Evolutionary conservation across 35 echinoderm and acorn worm genomes (phyloP).

Genomic region (Heliocidaris erythrogramma): DNA sequence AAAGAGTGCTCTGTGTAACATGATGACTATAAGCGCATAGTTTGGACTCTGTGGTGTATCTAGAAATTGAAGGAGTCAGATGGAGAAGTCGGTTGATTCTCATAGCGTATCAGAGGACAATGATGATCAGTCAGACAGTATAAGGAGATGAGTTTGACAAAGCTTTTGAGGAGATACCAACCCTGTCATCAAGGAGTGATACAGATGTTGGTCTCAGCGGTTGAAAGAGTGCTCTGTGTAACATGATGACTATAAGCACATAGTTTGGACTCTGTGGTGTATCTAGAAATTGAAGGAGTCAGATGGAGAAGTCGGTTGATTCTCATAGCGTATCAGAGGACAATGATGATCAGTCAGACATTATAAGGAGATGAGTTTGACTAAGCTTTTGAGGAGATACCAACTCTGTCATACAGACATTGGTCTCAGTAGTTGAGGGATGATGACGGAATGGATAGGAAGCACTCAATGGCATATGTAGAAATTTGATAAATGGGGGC

Average conservation of each 20-base stretch:
- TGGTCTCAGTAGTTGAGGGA: background rate
- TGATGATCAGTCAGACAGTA: background rate
- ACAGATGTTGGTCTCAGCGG: background rate
- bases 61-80: too few relatives aligned
- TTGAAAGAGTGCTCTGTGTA: background rate
- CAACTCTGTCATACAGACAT: background rate
- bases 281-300: too few relatives aligned
- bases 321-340: background rate
- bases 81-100: background rate
- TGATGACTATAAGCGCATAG: too few relatives aligned
- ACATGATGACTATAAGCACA: too few relatives aligned
- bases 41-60: too few relatives aligned
- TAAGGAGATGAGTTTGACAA: conserved; percentile 36
- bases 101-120: background rate
- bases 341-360: background rate
- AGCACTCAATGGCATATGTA: too few relatives aligned
- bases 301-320: background rate
- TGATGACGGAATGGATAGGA: background rate
- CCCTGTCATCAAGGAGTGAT: background rate
- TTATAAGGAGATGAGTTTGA: conserved; percentile 18
- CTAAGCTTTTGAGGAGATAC: background rate
- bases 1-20: background rate
- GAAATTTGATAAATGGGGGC: too few relatives aligned
- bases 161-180: background rate
- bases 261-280: too few relatives aligned